A percentile compares a stretch with the other conserved stretches of the same genome.
Conservation (phyloP, 2,888 invertebrate species). For the Cerceris ruficornis region DNA sequence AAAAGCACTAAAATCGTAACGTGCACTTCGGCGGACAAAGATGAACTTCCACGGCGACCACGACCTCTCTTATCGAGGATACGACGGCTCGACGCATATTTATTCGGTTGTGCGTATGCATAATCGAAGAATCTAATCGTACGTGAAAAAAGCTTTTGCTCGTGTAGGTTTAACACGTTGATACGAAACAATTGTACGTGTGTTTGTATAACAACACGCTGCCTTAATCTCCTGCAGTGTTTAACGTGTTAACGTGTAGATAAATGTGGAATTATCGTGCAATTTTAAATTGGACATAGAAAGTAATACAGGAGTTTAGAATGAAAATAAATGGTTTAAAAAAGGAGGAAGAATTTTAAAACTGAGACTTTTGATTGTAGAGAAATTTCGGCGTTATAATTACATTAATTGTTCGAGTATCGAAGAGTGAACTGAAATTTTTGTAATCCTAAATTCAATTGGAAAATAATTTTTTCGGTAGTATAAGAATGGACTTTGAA, state of each 20-base stretch:
- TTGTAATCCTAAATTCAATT: not conserved
- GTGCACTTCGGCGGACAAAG: slow-evolving; percentile 36
- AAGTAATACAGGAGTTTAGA: too few species aligned
- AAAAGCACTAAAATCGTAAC: slow-evolving; percentile 18
- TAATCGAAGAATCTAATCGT: slow-evolving; percentile 48
- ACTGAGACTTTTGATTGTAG: too few species aligned
- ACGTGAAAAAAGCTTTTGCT: not conserved
- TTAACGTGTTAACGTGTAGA: not conserved
- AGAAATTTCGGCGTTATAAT: too few species aligned
- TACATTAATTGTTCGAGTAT: not conserved
- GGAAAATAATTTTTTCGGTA: not conserved
- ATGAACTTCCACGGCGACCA: slow-evolving; percentile 60
- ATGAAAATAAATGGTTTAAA: too few species aligned
- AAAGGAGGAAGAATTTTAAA: too few species aligned
- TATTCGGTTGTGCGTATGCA: slow-evolving; percentile 49
- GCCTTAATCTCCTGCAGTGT: not conserved
- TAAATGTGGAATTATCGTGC: not conserved
- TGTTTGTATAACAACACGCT: too few species aligned
- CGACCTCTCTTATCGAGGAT: slow-evolving; percentile 67
- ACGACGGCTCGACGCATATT: slow-evolving; percentile 43
- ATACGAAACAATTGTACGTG: too few species aligned
- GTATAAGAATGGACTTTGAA: slow-evolving; percentile 2
- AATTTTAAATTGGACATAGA: too few species aligned
- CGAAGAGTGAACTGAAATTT: not conserved
- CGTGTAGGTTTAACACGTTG: not conserved